Evolutionary conservation across 1,140 invertebrate genomes (phyloP), one percentile per base, ranked within the genome.

Genomic region (Goniozus legneri): DNA sequence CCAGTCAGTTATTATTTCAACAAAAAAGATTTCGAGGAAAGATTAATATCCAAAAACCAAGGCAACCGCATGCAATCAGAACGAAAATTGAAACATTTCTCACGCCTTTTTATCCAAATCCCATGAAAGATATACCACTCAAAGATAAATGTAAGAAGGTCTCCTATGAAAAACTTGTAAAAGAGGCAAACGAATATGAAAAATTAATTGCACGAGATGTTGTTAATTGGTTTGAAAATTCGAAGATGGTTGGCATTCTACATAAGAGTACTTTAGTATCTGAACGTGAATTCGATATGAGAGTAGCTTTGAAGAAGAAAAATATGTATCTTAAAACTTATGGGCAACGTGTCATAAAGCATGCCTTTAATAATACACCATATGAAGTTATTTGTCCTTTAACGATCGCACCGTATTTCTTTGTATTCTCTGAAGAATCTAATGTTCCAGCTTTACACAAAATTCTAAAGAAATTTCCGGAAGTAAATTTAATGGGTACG

Each of bases 21-120:
- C 77, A 80, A 12, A 81, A 82, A 61, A 76, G 87, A 52, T 87
- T 80, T 60, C 75, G 82, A 15, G 79, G 80, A 1, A 88, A 86
- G 71, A 85, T 89, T 21, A 88, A 89, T 62, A 81, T 89, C 35
- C 83, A 86, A 64, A 83, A 77, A 50, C 88, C 87, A 1, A 78
- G 78, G 65, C 70, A 77, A 40, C 82, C 82, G 14, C 83, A 86
- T 65, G 87, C 80, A 61, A 76, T 80, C 50, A 80, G 80, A 46
- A 80, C 80, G 20, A 74, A 80, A 47, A 70, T 85, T 10, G 64
- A 85, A 33, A 78, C 81, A 54, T 71, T 87, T 30, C 65, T 83
- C 1, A 77, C 80, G 53, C 85, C 86, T 0, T 78, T 71, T 31
- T 84, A 79, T 62, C 56, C 69, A 6, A 75, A 73, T 52, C 62